These are phyloP conservation scores for Alloscopus bannaensis DNA, from an alignment of 2,888 invertebrate genomes.

Conservation along the genomic window DNA sequence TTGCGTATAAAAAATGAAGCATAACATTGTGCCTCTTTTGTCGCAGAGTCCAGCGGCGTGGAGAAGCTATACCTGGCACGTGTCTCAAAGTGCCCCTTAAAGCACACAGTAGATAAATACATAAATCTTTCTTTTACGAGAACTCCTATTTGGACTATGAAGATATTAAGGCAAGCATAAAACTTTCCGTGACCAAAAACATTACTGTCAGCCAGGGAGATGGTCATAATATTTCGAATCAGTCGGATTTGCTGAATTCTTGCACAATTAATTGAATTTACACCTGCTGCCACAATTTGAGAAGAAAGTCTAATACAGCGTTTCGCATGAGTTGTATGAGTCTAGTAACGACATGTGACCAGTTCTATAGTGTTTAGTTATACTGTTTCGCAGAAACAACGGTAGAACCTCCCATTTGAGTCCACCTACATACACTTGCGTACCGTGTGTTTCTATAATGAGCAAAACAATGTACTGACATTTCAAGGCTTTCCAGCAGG, in stretches of 20 bases:
- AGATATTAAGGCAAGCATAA: not conserved
- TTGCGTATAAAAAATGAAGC: constrained; percentile 6
- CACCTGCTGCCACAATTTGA: constrained; percentile 43
- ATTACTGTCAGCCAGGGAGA: constrained; percentile 47
- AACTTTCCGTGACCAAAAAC: constrained; percentile 38
- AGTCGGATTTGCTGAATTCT: constrained; percentile 34
- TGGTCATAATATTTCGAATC: constrained; percentile 37
- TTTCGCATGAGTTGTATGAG: no score
- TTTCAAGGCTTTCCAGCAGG: constrained; percentile 17
- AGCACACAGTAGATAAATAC: no score
- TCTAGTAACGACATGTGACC: no score
- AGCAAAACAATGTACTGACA: constrained; percentile 3
- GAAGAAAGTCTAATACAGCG: no score
- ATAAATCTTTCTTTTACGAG: no score
- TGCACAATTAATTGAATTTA: constrained; percentile 55
- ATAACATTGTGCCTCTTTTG: not conserved
- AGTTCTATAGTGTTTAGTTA: no score
- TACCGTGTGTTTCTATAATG: constrained; percentile 19
- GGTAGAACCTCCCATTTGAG: constrained; percentile 15
- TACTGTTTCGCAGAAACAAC: no score
- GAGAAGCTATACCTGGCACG: not conserved
- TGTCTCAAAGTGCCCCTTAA: not conserved
- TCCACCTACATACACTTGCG: constrained; percentile 10
- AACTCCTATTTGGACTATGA: no score
- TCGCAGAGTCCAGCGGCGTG: not conserved